Evolutionary conservation across 1,140 invertebrate genomes (phyloP), one percentile per base, ranked within the genome.

Genomic region (Drosophila bocqueti): DNA sequence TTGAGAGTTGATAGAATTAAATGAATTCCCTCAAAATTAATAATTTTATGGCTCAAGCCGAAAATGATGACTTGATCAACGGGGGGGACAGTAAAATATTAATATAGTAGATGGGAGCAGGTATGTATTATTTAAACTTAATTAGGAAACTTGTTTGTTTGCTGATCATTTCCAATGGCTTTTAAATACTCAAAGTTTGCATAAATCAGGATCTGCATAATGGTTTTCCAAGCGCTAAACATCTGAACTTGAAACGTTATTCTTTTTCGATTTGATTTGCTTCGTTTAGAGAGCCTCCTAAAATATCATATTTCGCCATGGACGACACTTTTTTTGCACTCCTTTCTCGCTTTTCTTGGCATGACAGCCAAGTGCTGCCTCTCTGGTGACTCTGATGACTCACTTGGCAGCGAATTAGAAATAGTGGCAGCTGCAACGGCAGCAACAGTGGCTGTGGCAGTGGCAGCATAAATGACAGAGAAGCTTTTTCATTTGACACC

Each of bases 321-420:
- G 9, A 50, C 4, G 26, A 29, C 26, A 16, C 16, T 36, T 62
- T 62, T 46, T 36, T 11, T 13, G 38, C 16, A 8, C 15, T 38
- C 52, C 21, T 38, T 38, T 55, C 15, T 36, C 13, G 18, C 18
- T 18, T 52, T 21, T 50, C n/a, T 57, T 47, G 34, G 79, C 26
- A 26, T 24, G 26, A 26, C 18, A 38, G 24, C n/a, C 47, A 58
- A 38, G 34, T 81, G 74, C 65, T 43, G 66, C 66, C 52, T 45
- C 24, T 43, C 29, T n/a, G 26, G 7, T 24, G 24, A 24, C 24
- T 24, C 24, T 57, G 76, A 81, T 87, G 83, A 87, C 72, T 87
- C 84, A 87, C 52, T 45, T 31, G 43, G 45, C 57, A 83, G 79
- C 67, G 47, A 66, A 73, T 87, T 89, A 65, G 84, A 89, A 89